Evolutionary conservation across 2,113 vertebrate genomes (phyloP), one percentile per base, ranked within the genome.

Genomic region (Tachysurus vachellii): DNA sequence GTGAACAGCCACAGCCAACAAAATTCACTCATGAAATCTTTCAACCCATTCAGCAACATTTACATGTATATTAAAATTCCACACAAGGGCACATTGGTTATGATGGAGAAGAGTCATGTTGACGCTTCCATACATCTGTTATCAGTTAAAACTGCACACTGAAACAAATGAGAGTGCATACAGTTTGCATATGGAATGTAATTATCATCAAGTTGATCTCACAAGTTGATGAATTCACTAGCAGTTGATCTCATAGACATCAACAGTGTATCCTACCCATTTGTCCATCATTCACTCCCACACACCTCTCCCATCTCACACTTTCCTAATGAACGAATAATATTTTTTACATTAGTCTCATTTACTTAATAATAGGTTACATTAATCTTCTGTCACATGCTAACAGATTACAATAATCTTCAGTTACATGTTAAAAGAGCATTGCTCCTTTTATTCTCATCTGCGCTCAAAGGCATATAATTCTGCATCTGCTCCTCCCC

Each of bases 391-490:
- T 94, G 87, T 89, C 87, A 90, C 89, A 92, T 93, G 92, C 91
- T 93, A 92, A 90, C 93, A 93, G 93, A 92, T 50, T 50, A 50
- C 47, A 50, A 7, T 50, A 50, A 50, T 91, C 93, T 95, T 93
- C 19, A 0, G 92, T 93, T 90, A 92, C 89, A 94, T 94, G 47
- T 50, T 50, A 50, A 50, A 95, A 94, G 91, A 95, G 89, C 54
- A 59, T 59, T 94, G 94, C 95, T 95, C 53, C 50, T 83, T 73
- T 79, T 26, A 62, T 84, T 87, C 76, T 95, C 26, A 64, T 86
- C 95, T 95, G 94, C 92, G 93, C 93, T 93, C 93, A 94, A 95
- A 95, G 95, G 92, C 95, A 96, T 96, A 96, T 96, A 96, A 95
- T 92, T 93, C 93, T 94, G 96, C 94, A 77, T 94, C 95, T 96